These are phyloP conservation scores for Anguilla japonica DNA, from an alignment of 2,113 vertebrate species.

Conservation along the genomic window DNA sequence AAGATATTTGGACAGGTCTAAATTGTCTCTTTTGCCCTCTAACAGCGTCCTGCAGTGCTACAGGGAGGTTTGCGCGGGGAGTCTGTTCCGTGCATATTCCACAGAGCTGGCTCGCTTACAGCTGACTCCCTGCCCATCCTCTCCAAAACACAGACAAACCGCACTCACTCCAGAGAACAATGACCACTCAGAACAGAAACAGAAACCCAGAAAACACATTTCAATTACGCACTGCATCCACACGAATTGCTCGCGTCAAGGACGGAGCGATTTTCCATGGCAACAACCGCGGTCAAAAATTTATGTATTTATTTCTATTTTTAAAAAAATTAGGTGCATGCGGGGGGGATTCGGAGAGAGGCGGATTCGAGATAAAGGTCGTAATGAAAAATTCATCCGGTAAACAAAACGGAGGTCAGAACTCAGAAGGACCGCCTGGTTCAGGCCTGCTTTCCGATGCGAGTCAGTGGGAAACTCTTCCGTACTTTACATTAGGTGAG, in stretches of 20 bases:
- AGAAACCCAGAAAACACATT: not conserved
- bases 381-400: conserved; percentile 5
- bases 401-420: not conserved
- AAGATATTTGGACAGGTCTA: not conserved
- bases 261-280: not conserved
- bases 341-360: conserved; percentile 3
- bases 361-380: conserved; percentile 9
- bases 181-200: not conserved
- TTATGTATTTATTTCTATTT: too few relatives aligned
- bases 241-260: not conserved
- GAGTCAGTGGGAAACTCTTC: not conserved
- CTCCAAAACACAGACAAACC: not conserved
- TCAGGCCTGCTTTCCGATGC: not conserved
- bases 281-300: not conserved
- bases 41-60: not conserved
- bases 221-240: not conserved
- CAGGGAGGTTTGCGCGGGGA: not conserved
- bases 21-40: not conserved
- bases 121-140: not conserved
- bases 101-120: not conserved
- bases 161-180: not conserved
- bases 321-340: not conserved
- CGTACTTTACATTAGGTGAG: not conserved
- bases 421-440: not conserved
- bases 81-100: not conserved